Evolutionary conservation across 2,888 invertebrate genomes (phyloP).

Genomic region (Lepidochrysops patricia): DNA sequence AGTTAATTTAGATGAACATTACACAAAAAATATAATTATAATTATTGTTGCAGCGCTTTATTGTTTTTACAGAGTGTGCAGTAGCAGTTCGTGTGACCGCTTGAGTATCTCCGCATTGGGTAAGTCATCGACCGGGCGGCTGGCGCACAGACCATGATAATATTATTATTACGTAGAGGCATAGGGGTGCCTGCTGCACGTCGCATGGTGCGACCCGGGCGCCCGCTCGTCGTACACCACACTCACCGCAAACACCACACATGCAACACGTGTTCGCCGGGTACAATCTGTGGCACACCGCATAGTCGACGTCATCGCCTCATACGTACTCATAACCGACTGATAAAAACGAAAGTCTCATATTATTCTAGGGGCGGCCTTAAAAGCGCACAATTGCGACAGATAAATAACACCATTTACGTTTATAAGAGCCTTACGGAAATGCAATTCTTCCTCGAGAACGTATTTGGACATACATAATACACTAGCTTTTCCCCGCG

Average conservation of each 20-base stretch:
- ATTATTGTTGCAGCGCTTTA: not conserved
- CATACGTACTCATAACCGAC: not conserved
- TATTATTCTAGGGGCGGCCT: not conserved
- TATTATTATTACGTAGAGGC: too few species aligned
- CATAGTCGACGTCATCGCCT: not conserved
- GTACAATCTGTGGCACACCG: too few species aligned
- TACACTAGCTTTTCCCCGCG: too few species aligned
- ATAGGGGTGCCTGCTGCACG: slow-evolving; percentile 25
- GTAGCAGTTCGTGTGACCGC: not conserved
- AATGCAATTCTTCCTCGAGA: not conserved
- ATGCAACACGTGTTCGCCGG: not conserved
- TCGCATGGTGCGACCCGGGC: slow-evolving; percentile 18
- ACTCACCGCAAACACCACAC: too few species aligned
- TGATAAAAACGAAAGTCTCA: not conserved
- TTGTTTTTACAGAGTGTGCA: not conserved
- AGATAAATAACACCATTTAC: slow-evolving; percentile 3
- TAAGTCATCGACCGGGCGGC: slow-evolving; percentile 64
- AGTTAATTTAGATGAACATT: too few species aligned
- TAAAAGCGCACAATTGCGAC: not conserved
- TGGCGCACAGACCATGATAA: slow-evolving; percentile 47
- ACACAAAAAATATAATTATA: too few species aligned
- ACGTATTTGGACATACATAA: not conserved
- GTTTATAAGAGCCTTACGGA: not conserved
- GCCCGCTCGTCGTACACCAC: slow-evolving; percentile 1
- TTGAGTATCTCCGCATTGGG: slow-evolving; percentile 34